A percentile compares a stretch with the other conserved stretches of the same genome.
phyloP scores from a whole-genome alignment of 2,888 invertebrate species.

The Caenorhabditis becei region DNA sequence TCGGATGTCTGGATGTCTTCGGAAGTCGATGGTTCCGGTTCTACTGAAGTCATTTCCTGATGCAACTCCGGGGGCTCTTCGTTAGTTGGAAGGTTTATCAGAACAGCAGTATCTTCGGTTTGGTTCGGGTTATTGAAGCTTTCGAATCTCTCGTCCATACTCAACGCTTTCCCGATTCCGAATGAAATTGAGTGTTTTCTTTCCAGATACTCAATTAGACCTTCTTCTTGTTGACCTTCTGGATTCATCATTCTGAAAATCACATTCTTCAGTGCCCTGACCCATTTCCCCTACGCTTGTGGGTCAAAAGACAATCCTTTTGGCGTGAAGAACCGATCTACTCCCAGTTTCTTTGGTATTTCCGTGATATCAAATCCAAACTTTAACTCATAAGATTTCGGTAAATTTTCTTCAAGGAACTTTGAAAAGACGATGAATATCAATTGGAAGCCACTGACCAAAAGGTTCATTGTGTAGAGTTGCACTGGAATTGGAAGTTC shows the following conservation, averaged over 20 bases:
- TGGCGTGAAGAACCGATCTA: constrained; percentile 62
- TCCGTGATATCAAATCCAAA: constrained; percentile 47
- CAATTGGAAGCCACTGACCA: constrained; percentile 50
- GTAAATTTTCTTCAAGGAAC: constrained; percentile 34
- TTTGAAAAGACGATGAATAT: neutral
- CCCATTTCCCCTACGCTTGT: constrained; percentile 64
- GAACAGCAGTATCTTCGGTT: neutral
- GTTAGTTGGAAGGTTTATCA: constrained; percentile 34
- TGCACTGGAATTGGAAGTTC: constrained; percentile 55
- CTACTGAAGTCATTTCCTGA: neutral
- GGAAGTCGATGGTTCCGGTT: neutral
- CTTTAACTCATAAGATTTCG: constrained; percentile 27
- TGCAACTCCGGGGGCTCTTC: neutral
- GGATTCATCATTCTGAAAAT: neutral
- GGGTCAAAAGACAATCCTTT: constrained; percentile 79
- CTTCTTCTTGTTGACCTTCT: too few relatives aligned
- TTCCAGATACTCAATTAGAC: too few relatives aligned
- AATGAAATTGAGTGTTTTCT: constrained; percentile 14
- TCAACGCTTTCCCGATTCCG: constrained; percentile 45
- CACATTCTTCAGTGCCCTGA: too few relatives aligned
- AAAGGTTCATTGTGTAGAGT: constrained; percentile 65
- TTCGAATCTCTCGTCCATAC: constrained; percentile 13
- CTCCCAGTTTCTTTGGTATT: constrained; percentile 39
- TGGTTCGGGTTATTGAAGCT: too few relatives aligned
- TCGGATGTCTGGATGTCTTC: neutral